A percentile compares a stretch with the other conserved stretches of the same genome.
phyloP scores from a whole-genome alignment of 2,888 invertebrate species.

The Andrena flavipes region DNA sequence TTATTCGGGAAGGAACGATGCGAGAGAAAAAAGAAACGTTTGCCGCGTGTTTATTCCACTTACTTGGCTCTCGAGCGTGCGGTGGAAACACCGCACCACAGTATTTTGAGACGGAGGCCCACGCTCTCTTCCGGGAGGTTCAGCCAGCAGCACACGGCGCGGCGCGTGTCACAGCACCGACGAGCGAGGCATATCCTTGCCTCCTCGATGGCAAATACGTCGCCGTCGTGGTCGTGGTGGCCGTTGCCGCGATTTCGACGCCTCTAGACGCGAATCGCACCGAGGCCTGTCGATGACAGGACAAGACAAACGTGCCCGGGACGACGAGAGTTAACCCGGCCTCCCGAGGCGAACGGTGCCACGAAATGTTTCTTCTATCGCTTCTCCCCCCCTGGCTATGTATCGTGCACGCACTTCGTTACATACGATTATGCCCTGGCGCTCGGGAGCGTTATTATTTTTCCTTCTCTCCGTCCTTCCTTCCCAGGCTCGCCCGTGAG shows the following conservation, averaged over 20 bases:
- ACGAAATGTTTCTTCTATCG: slow-evolving; percentile 45
- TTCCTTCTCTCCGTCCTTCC: slow-evolving; percentile 56
- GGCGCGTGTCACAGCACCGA: slow-evolving; percentile 75
- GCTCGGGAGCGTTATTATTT: slow-evolving; percentile 45
- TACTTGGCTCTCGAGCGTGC: slow-evolving; percentile 78
- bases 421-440: slow-evolving; percentile 59
- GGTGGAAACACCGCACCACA: slow-evolving; percentile 62
- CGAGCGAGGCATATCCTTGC: slow-evolving; percentile 75
- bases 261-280: slow-evolving; percentile 54
- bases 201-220: slow-evolving; percentile 65
- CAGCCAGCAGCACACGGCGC: slow-evolving; percentile 73
- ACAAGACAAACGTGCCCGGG: slow-evolving; percentile 38
- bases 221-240: slow-evolving; percentile 51
- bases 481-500: slow-evolving; percentile 16
- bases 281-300: slow-evolving; percentile 59
- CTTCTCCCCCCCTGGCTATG: background rate
- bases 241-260: slow-evolving; percentile 36
- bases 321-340: slow-evolving; percentile 52
- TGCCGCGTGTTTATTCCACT: slow-evolving; percentile 73
- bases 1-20: background rate
- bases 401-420: slow-evolving; percentile 37
- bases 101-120: slow-evolving; percentile 80
- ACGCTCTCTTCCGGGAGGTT: slow-evolving; percentile 80
- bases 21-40: slow-evolving; percentile 12
- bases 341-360: slow-evolving; percentile 59